A percentile compares a stretch with the other conserved stretches of the same genome.
These are phyloP conservation scores for Drosophila equinoxialis DNA, from an alignment of 1,140 invertebrate species.

Conservation along the genomic window DNA sequence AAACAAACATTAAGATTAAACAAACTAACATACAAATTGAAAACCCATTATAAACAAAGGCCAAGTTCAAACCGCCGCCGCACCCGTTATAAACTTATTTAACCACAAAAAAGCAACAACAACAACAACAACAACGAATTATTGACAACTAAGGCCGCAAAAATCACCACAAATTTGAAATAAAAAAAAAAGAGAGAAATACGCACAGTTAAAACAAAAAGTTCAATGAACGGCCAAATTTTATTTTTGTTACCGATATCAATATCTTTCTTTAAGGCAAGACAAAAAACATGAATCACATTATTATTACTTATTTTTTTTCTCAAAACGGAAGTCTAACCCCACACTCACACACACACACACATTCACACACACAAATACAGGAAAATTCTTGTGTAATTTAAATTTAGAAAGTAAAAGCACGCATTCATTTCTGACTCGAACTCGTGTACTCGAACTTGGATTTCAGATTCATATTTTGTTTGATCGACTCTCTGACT, in stretches of 20 bases:
- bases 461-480: background rate
- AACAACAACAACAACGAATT: constrained; percentile 20
- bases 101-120: constrained; percentile 34
- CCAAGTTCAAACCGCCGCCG: constrained; percentile 76
- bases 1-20: constrained; percentile 36
- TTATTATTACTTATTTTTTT: constrained; percentile 17
- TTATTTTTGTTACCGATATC: constrained; percentile 59
- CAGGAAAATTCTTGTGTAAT: constrained; percentile 56
- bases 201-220: constrained; percentile 27
- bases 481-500: background rate
- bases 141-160: constrained; percentile 67
- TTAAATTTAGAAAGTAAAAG: constrained; percentile 81
- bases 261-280: constrained; percentile 15
- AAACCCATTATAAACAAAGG: constrained; percentile 62
- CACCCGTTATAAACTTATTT: constrained; percentile 55
- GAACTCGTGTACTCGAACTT: constrained; percentile 19
- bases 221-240: constrained; percentile 55
- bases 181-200: constrained; percentile 22
- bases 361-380: constrained; percentile 7
- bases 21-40: constrained; percentile 32
- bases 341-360: constrained; percentile 14
- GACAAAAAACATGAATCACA: constrained; percentile 51
- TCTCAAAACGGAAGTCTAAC: constrained; percentile 66
- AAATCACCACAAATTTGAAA: constrained; percentile 11
- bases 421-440: constrained; percentile 24